Evolutionary conservation across 1,140 invertebrate species (phyloP).

Genomic region (Cheumatopsyche charites): DNA sequence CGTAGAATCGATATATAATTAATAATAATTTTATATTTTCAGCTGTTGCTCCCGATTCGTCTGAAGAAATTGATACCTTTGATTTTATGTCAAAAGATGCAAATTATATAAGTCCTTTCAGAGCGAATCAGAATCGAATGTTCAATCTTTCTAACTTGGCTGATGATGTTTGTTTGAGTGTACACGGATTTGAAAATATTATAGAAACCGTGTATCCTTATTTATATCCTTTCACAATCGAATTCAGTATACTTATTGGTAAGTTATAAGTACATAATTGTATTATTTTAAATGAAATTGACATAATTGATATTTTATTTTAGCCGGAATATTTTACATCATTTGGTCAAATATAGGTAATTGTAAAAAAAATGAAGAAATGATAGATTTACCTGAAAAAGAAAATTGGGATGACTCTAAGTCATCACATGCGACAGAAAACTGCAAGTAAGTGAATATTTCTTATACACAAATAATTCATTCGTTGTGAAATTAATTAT

Average conservation of each 20-base stretch:
- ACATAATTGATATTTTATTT: slow-evolving; percentile 40
- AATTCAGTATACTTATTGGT: slow-evolving; percentile 76
- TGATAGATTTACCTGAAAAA: slow-evolving; percentile 12
- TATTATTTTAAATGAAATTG: slow-evolving; percentile 64
- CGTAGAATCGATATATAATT: neutral
- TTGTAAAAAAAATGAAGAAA: slow-evolving; percentile 52
- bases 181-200: slow-evolving; percentile 56
- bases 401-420: slow-evolving; percentile 39
- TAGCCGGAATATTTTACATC: slow-evolving; percentile 74
- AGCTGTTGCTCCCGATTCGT: neutral
- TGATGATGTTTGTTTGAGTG: slow-evolving; percentile 36
- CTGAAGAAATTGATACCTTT: slow-evolving; percentile 10
- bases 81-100: neutral
- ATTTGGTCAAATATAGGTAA: slow-evolving; percentile 75
- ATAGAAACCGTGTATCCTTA: slow-evolving; percentile 69
- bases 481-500: neutral
- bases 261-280: slow-evolving; percentile 49
- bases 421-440: slow-evolving; percentile 30
- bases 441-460: slow-evolving; percentile 44
- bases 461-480: neutral
- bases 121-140: neutral
- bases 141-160: slow-evolving; percentile 34
- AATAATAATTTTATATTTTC: neutral
- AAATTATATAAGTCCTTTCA: neutral
- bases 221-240: slow-evolving; percentile 76